These are phyloP conservation scores for Champsocephalus esox DNA, from an alignment of 2,797 vertebrate species.

Conservation along the genomic window DNA sequence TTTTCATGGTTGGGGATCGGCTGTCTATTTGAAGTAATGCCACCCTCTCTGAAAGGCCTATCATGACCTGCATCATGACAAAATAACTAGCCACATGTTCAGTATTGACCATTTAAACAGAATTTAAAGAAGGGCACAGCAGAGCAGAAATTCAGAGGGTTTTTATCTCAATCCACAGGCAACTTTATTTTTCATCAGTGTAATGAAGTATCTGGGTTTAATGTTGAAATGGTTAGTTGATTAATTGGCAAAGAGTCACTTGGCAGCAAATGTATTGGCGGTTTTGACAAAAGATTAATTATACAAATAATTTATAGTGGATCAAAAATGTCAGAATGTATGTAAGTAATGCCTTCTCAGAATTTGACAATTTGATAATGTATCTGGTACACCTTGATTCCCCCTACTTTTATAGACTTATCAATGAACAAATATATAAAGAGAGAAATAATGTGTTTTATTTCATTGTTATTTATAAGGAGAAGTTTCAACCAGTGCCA, in stretches of 20 bases:
- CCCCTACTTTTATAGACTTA: background rate
- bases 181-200: background rate
- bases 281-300: background rate
- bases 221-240: background rate
- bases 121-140: conserved; percentile 30
- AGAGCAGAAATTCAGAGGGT: conserved; percentile 1
- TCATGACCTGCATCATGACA: conserved; percentile 42
- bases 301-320: background rate
- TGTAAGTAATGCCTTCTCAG: background rate
- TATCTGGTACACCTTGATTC: background rate
- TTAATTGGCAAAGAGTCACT: background rate
- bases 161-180: conserved; percentile 2
- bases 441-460: background rate
- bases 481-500: background rate
- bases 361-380: background rate
- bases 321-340: background rate
- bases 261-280: background rate
- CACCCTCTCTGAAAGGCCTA: conserved; percentile 53
- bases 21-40: conserved; percentile 44
- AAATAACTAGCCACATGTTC: conserved; percentile 36
- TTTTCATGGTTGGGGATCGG: conserved; percentile 18
- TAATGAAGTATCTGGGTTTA: background rate
- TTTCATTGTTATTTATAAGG: background rate
- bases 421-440: background rate
- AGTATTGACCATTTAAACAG: conserved; percentile 15